A percentile compares a stretch with the other conserved stretches of the same genome.
Conservation (phyloP, 2,888 invertebrate species). For the Merodon equestris region DNA sequence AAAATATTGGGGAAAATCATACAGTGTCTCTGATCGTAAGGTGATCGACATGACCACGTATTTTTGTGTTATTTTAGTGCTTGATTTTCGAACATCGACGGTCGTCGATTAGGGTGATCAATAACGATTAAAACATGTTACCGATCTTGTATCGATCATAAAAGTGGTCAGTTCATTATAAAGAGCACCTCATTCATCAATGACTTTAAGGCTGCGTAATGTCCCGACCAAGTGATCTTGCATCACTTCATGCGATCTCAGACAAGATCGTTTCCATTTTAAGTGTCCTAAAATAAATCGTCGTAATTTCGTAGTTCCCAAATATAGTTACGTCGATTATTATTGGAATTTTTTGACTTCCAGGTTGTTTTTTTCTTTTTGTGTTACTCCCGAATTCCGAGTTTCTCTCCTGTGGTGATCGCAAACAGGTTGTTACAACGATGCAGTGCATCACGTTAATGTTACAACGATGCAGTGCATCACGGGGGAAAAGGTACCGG, state of each 20-base stretch:
- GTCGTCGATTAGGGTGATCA: too few species aligned
- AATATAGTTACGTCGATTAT: conserved; percentile 52
- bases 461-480: too few species aligned
- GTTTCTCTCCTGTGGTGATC: conserved; percentile 36
- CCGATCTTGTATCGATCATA: not conserved
- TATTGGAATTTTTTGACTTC: conserved; percentile 24
- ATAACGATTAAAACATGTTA: not conserved
- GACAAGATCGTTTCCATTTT: conserved; percentile 66
- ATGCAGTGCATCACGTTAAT: too few species aligned
- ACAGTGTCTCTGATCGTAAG: too few species aligned
- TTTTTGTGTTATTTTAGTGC: too few species aligned
- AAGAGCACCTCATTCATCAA: conserved; percentile 19
- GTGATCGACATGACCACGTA: too few species aligned
- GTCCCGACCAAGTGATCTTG: conserved; percentile 38
- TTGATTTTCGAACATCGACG: too few species aligned
- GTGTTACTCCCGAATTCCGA: conserved; percentile 44
- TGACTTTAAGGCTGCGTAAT: not conserved
- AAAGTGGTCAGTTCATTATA: not conserved
- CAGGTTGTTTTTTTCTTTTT: not conserved
- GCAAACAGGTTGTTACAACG: too few species aligned
- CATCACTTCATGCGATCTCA: conserved; percentile 39
- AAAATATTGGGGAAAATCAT: too few species aligned
- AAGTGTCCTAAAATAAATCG: conserved; percentile 48
- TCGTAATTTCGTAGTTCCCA: conserved; percentile 55
- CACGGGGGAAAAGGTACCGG: too few species aligned